Conservation (phyloP, 1,140 invertebrate species). For the Drosophila sturtevanti region DNA sequence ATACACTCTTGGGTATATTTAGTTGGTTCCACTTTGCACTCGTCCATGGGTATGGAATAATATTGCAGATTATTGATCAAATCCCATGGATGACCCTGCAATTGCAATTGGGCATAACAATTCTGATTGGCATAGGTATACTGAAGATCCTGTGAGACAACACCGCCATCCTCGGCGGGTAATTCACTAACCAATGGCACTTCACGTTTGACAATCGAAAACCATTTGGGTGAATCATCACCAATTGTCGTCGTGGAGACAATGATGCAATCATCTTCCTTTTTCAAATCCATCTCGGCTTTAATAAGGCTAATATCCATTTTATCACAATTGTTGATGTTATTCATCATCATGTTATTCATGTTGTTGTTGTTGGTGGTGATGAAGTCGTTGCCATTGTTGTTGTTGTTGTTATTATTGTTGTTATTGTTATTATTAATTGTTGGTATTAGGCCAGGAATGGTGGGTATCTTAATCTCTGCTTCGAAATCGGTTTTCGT, state of each 20-base stretch:
- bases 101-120: conserved; percentile 83
- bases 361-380: conserved; percentile 21
- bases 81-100: conserved; percentile 85
- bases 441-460: conserved; percentile 63
- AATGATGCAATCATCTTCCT: conserved; percentile 78
- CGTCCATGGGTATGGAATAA: conserved; percentile 84
- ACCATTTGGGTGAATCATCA: conserved; percentile 83
- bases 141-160: conserved; percentile 58
- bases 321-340: conserved; percentile 75
- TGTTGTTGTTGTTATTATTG: conserved; percentile 40
- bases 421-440: conserved; percentile 52
- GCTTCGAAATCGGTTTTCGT: conserved; percentile 77
- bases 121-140: conserved; percentile 65
- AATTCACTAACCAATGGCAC: conserved; percentile 74
- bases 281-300: conserved; percentile 63
- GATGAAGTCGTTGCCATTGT: background rate
- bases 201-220: conserved; percentile 83
- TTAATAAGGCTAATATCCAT: conserved; percentile 49
- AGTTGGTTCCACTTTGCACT: conserved; percentile 83
- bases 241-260: conserved; percentile 62
- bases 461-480: conserved; percentile 73
- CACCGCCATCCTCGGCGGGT: conserved; percentile 54
- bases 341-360: conserved; percentile 41
- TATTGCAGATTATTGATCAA: conserved; percentile 85
- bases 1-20: conserved; percentile 83